Evolutionary conservation across 2,797 vertebrate genomes (phyloP), one percentile per base, ranked within the genome.

Genomic region (Enoplosus armatus): DNA sequence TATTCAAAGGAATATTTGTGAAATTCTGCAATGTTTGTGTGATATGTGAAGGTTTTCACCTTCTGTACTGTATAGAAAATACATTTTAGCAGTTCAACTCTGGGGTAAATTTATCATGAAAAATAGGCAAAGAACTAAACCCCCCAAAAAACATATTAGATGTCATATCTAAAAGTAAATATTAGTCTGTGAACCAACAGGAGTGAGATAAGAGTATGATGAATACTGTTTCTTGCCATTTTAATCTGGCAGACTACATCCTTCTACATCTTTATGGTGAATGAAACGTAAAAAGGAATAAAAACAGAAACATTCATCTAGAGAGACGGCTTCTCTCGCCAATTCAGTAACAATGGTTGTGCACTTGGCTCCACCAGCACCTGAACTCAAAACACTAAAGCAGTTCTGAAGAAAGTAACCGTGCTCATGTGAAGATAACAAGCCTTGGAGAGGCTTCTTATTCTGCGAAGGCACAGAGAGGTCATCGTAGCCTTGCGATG

Each of bases 401-500:
- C 48, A 65, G 18, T 48, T 3, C 20, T 65, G 72, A 60, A 50
- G 47, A 62, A 79, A 62, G 66, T 24, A 69, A 43, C 55, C 1
- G 1, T 2, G 27, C 64, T 64, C 53, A 6, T 60, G 58, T 33
- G 74, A 70, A 8, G 41, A 78, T 85, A 90, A 84, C 33, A 73
- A 73, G 64, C 48, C 31, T 61, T 18, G 1, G 27, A 68, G 39
- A 76, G 1, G 69, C 45, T 72, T 82, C 33, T 59, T 26, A 33
- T 56, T 62, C 27, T 68, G 56, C 1, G 35, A 79, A 62, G 66
- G 73, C 77, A 79, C 20, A 2, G 20, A 54, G 58, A 64, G 77
- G 83, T 82, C 77, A 67, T 33, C n/a, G 22, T 18, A 72, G 72
- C 81, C 75, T 66, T 1, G 12, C 88, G 64, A 82, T 75, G 67